Evolutionary conservation across 2,797 vertebrate genomes (phyloP), one percentile per base, ranked within the genome.

Genomic region (Pelochelys cantorii): DNA sequence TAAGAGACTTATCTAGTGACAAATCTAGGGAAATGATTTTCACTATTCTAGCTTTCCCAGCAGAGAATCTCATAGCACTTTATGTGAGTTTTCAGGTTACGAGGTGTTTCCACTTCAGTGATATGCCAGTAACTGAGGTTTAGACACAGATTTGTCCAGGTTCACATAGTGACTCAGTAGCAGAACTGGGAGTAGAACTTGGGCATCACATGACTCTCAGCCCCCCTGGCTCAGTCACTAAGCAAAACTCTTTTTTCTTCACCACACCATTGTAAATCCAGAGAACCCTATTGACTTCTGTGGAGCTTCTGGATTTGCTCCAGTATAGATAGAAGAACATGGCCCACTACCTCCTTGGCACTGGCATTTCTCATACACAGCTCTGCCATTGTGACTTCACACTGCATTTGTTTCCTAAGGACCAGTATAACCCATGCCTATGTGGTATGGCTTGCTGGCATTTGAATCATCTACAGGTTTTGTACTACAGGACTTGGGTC

Each of bases 1-100:
- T 92, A 86, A 94, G 95, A 91, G 85, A 95, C 93, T 91, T 93
- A 92, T 25, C 60, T 25, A 37, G 89, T 52, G 85, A 56, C 14
- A 59, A 91, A 71, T 31, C 31, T 84, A 87, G 48, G 92, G 93
- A 91, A 93, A 94, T 92, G 25, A 29, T 81, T 77, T 90, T 94
- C 90, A 90, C 31, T 59, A 75, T 87, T 91, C 83, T 57, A 77
- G 88, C 1, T 0, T 93, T 97, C 88, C 95, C 94, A 96, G 90
- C 92, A 95, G n/a, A 95, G 95, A 97, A 79, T 79, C 48, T 79
- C 48, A 29, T 87, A 59, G 25, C 81, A 57, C 53, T 90, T 90
- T 90, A 55, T 71, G 84, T 89, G 92, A 93, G 11, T 65, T 96
- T 93, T 90, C 86, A 52, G 55, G 85, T 59, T 79, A 79, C 86